These are phyloP conservation scores for Drosophila pseudoobscura DNA, from an alignment of 1,140 invertebrate genomes.

Conservation along the genomic window DNA sequence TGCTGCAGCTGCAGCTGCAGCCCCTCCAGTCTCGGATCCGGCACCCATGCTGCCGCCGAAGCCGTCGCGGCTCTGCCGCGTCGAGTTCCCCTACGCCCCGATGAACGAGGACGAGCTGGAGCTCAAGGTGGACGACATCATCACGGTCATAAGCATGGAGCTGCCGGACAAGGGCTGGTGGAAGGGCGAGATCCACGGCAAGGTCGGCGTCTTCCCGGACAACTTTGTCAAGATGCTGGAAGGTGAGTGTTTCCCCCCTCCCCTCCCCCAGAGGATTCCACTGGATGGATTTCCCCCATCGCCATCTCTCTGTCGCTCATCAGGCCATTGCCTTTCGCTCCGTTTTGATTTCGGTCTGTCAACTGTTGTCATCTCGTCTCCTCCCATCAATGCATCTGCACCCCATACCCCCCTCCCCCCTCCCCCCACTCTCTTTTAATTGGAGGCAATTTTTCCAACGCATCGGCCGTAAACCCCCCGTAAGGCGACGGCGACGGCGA, in stretches of 20 bases:
- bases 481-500: background rate
- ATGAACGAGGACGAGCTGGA: conserved; percentile 97
- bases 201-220: conserved; percentile 97
- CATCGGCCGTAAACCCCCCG: conserved; percentile 28
- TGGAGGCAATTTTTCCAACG: conserved; percentile 59
- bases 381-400: conserved; percentile 36
- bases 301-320: background rate
- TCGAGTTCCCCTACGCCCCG: conserved; percentile 94
- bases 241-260: conserved; percentile 75
- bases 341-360: conserved; percentile 64
- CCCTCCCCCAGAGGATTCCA: background rate
- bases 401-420: background rate
- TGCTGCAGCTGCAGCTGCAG: conserved; percentile 12
- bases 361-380: conserved; percentile 53
- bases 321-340: conserved; percentile 15
- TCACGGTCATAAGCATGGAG: conserved; percentile 93
- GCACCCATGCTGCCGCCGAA: conserved; percentile 86
- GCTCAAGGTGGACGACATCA: conserved; percentile 94
- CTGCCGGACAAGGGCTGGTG: conserved; percentile 98
- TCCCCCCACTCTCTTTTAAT: conserved; percentile 28
- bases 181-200: conserved; percentile 95
- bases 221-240: conserved; percentile 94
- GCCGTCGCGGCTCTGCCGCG: conserved; percentile 89
- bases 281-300: too few species aligned
- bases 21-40: conserved; percentile 7